Base-by-base conservation (phyloP, 2,888 invertebrate genomes). In the Xylota sylvarum region DNA sequence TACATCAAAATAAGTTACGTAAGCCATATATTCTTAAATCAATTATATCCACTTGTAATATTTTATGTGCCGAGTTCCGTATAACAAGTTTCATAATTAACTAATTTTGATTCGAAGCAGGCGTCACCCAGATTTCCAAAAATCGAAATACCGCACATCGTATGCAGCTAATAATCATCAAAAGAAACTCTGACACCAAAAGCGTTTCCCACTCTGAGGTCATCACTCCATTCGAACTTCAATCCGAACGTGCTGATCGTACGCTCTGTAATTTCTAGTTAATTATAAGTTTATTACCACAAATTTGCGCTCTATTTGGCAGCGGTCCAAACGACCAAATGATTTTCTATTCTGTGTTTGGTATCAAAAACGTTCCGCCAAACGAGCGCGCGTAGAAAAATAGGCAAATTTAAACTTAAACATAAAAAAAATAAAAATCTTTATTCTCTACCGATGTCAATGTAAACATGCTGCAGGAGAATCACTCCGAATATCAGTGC, bases 241-340 rank as follows among this genome's bases (percentile, higher is more conserved):
- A 35, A 58, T n/a, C 12, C n/a, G 30, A 46, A 62, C 62, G 46
- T 62, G 46, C 43, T 4, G n/a, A 14, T 43, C 62, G 62, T 43
- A 48, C 30, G 19, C 14, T 37, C 23, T 30, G 12, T 23, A 30
- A 52, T 5, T 40, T 37, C 17, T 19, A 14, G 69, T 55, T 55
- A 74, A 74, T 74, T 64, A 43, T 27, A 43, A 55, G 17, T 46
- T 70, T 56, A 56, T 70, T 46, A 58, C 55, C 10, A 43, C 52
- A 64, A 56, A 43, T 64, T 62, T 43, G 30, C 40, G 35, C 74
- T 46, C 19, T 30, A 32, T 74, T 64, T 55, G 62, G 64, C 64
- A 64, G 43, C 64, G 23, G 12, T 32, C 64, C 55, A 64, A 64
- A 43, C 55, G 14, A 62, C 50, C 40, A 43, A 14, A 64, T 60